Evolutionary conservation across 2,797 vertebrate species (phyloP).

Genomic region (Uromys caudimaculatus): DNA sequence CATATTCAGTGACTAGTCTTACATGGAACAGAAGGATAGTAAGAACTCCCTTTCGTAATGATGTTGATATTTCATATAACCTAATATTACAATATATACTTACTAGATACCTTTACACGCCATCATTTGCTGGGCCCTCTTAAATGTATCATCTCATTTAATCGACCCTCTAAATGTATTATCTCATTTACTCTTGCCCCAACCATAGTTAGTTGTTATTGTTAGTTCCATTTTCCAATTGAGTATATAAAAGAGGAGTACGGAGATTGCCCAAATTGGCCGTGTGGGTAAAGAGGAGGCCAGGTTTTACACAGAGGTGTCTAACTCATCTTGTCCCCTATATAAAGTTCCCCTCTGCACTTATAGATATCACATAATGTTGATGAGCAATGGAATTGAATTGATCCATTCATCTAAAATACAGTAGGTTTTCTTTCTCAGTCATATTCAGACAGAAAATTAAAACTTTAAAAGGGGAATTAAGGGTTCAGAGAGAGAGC

Average conservation of each 20-base stretch:
- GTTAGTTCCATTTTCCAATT: background rate
- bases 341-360: background rate
- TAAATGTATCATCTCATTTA: background rate
- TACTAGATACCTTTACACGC: background rate
- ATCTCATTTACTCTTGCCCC: background rate
- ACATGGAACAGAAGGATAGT: background rate
- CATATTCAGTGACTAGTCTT: background rate
- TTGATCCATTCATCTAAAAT: background rate
- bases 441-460: background rate
- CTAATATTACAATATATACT: background rate
- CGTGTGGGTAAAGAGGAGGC: background rate
- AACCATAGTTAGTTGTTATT: background rate
- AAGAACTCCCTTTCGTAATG: background rate
- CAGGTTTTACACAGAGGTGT: background rate
- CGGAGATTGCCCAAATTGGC: background rate
- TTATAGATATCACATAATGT: background rate
- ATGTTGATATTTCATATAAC: background rate
- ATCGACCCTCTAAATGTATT: background rate
- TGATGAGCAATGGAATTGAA: background rate
- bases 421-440: background rate
- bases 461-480: background rate
- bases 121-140: background rate
- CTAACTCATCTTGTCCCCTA: background rate
- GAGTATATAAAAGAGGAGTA: background rate
- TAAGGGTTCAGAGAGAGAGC: background rate